Percentiles rank a stretch among this genome's conserved stretches.
These are phyloP conservation scores for Chaetodon auriga DNA, from an alignment of 2,113 vertebrate species.

Conservation along the genomic window DNA sequence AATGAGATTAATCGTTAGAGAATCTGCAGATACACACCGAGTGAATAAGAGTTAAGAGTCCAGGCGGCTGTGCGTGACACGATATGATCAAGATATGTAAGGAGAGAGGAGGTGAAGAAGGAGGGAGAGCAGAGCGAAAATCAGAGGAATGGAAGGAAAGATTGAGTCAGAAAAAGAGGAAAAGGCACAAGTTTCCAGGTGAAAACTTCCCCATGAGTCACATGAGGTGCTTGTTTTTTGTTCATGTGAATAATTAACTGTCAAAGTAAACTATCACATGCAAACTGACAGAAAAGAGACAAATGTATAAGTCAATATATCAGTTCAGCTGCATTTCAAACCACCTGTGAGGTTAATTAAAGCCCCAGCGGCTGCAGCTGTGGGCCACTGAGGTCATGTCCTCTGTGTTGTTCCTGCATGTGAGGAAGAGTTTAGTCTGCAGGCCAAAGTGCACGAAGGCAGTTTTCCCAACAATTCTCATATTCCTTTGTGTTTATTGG, in stretches of 20 bases:
- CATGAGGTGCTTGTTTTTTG: too few relatives aligned
- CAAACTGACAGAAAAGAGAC: too few relatives aligned
- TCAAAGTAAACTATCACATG: too few relatives aligned
- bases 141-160: neutral
- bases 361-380: neutral
- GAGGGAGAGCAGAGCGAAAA: neutral
- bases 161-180: too few relatives aligned
- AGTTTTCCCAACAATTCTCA: neutral
- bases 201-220: neutral
- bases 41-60: constrained; percentile 35
- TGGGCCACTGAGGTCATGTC: neutral
- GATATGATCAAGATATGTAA: constrained; percentile 22
- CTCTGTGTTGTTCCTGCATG: too few relatives aligned
- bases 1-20: constrained; percentile 68
- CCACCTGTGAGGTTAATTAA: neutral
- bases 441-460: neutral
- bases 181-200: too few relatives aligned
- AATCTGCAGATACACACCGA: constrained; percentile 25
- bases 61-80: constrained; percentile 23
- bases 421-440: neutral
- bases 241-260: too few relatives aligned
- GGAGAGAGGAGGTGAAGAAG: neutral
- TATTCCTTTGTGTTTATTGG: neutral
- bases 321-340: neutral
- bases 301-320: neutral